A percentile compares a stretch with the other conserved stretches of the same genome.
Conservation (phyloP, 2,113 vertebrate species). For the Pedionomus torquatus region DNA sequence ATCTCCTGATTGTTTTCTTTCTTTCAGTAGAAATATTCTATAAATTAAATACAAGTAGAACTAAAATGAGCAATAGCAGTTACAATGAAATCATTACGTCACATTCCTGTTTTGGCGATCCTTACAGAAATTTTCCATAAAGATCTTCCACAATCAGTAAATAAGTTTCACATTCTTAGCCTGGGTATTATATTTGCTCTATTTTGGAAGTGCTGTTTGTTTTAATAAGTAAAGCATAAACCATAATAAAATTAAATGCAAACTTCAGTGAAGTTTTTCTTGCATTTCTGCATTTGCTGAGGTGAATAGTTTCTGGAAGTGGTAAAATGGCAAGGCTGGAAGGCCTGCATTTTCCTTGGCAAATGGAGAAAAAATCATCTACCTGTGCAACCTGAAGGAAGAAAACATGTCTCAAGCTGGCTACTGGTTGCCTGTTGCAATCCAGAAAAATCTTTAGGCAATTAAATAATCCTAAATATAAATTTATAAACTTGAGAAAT, state of each 20-base stretch:
- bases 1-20: not conserved
- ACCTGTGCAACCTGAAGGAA: not conserved
- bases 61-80: not conserved
- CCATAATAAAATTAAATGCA: not conserved
- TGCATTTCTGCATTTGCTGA: not conserved
- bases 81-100: not conserved
- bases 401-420: not conserved
- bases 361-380: not conserved
- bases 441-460: not conserved
- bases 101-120: not conserved
- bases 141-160: not conserved
- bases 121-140: not conserved
- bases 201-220: fast-evolving
- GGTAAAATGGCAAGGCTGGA: not conserved
- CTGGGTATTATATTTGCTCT: not conserved
- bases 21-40: not conserved
- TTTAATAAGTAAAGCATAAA: not conserved
- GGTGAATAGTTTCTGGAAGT: not conserved
- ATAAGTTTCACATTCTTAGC: not conserved
- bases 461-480: not conserved
- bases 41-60: not conserved
- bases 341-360: not conserved
- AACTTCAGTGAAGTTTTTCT: not conserved
- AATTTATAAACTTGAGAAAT: not conserved
- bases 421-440: not conserved